A percentile compares a stretch with the other conserved stretches of the same genome.
These are phyloP conservation scores for Fregetta grallaria DNA, from an alignment of 2,113 vertebrate genomes.

Conservation along the genomic window DNA sequence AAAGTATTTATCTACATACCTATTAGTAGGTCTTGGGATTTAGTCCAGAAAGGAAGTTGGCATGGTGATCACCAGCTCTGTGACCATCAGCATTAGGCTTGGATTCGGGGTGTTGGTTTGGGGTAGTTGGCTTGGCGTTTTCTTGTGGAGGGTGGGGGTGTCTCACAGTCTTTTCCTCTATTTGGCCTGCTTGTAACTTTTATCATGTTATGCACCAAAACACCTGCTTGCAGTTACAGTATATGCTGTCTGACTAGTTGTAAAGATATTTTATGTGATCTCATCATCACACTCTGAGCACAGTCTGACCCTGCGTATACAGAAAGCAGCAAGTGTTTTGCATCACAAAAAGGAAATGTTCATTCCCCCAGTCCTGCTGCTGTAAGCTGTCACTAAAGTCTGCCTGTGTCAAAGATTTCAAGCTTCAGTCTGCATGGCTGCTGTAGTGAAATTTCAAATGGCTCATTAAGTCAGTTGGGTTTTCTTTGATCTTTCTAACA, in stretches of 20 bases:
- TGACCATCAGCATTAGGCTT: not conserved
- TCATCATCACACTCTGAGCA: not conserved
- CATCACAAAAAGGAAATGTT: not conserved
- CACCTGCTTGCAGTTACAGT: not conserved
- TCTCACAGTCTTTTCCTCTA: not conserved
- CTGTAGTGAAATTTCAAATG: constrained; percentile 39
- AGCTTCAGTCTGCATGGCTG: not conserved
- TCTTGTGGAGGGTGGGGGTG: not conserved
- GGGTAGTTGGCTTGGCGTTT: not conserved
- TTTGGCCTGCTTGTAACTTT: not conserved
- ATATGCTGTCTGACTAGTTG: not conserved
- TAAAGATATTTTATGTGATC: not conserved
- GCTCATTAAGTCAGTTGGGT: constrained; percentile 18
- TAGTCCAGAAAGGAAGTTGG: not conserved
- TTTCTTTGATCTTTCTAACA: constrained; percentile 43
- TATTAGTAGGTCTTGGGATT: not conserved
- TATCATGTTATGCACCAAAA: not conserved
- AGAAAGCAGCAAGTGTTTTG: not conserved
- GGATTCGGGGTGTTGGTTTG: not conserved
- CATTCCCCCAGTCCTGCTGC: not conserved
- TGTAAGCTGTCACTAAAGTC: not conserved
- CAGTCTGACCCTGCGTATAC: not conserved
- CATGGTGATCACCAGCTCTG: not conserved
- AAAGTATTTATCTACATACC: not conserved
- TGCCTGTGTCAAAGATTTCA: constrained; percentile 10